Base-by-base conservation (phyloP, 2,797 vertebrate genomes). In the Thalassophryne amazonica region DNA sequence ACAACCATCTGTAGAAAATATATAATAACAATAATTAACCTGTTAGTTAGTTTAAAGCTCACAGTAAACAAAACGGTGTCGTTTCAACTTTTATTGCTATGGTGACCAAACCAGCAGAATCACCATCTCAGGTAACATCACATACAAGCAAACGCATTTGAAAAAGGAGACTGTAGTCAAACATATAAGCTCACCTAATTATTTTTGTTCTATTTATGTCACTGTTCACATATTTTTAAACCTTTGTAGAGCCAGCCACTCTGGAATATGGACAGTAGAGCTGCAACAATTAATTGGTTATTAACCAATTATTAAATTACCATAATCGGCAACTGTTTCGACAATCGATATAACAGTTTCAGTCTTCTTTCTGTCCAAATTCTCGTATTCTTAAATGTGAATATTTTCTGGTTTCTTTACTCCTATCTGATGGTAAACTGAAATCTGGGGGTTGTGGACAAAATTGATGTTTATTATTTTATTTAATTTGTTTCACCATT, bases 1-100 rank as follows among this genome's bases (percentile, higher is more conserved):
- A 95, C 87, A 92, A 91, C 94, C 90, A 93, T 94, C 80, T 93
- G 93, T 92, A 93, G 83, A 93, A 95, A 94, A 96, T 95, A 96
- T 95, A 96, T 94, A 94, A 67, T 60, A 66, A 76, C 61, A 73
- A 69, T 84, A 73, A 78, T 83, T 70, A 86, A 82, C 72, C 59
- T 75, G 77, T 78, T 79, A 84, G 83, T 86, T 92, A 91, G 88
- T 88, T 86, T 73, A 78, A 87, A 89, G 89, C 86, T 84, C 87
- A 93, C 90, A 95, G 94, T 95, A 94, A 95, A 95, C 92, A 93
- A 39, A 85, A 64, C 45, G 57, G 14, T 47, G 35, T 59, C 56
- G 30, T 66, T 77, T 77, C 53, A 69, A 61, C 50, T 63, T 63
- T 58, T 40, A 49, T 38, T 79, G 77, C 51, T 64, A 75, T 81